Evolutionary conservation across 2,797 vertebrate species (phyloP), one percentile per base, ranked within the genome.

Genomic region (Hephaestus fuliginosus): DNA sequence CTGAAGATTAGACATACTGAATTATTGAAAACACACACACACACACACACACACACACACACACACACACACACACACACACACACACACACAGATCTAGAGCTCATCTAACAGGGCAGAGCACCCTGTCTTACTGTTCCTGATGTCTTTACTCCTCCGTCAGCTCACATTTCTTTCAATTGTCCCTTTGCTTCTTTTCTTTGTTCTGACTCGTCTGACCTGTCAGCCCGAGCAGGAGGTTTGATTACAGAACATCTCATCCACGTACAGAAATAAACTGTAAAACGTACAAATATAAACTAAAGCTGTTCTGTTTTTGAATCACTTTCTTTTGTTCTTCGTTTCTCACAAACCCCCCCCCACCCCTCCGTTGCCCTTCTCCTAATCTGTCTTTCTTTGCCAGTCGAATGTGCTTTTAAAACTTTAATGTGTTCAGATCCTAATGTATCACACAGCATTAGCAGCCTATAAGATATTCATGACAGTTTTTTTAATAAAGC

Each of bases 341-440:
- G 33, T 52, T 68, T 46, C 55, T 62, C 43, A 13, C n/a, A n/a
- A n/a, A n/a, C 25, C 25, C 25, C 25, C 25, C 30, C 48, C 20
- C 25, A 17, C 9, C 10, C 1, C 51, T 48, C 55, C 2, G 1
- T 57, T 41, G 18, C 44, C 12, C 46, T 57, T 28, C 57, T 65
- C 33, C 14, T 70, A 10, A 72, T 78, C 57, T 49, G 55, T 69
- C 71, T 84, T 18, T 81, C 82, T 76, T 68, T 73, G 67, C 69
- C 74, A 52, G 55, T 83, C 64, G 80, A 61, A 88, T 49, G 88
- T 57, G 86, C 84, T 70, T 85, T 68, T 95, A 82, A 95, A 96
- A 94, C 86, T 93, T 95, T 95, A 91, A 95, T 95, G 93, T 82
- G 73, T 88, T 86, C 88, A 87, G 93, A 94, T 92, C 86, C 87